Base-by-base conservation (phyloP, 2,113 vertebrate species). In the Antechinus flavipes region DNA sequence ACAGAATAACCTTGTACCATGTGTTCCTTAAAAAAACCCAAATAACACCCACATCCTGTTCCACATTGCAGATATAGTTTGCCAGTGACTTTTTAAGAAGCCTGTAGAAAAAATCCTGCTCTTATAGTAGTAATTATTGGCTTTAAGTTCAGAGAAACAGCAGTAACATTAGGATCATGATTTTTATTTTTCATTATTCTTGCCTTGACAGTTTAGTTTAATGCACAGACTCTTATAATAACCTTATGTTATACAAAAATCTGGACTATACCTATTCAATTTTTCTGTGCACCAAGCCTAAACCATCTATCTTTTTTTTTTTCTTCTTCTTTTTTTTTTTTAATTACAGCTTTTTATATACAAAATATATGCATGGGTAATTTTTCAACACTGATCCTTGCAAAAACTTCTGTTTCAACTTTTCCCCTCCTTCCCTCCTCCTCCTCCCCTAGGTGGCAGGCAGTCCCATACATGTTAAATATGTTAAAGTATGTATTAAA, bases 81-180 rank as follows among this genome's bases (percentile, higher is more conserved):
- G 52, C 47, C 90, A 91, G 0, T 90, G 92, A 91, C 49, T 54
- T 94, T 61, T 97, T 89, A 94, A 35, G 89, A 91, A 90, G 89
- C 84, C 52, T 47, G 6, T 92, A 30, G 53, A 89, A 25, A 46
- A 49, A 94, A 84, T 96, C 92, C 93, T 91, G 30, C 89, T 90
- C 47, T 90, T 92, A 3, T n/a, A n/a, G 30, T 92, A 96, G 16
- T 90, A 91, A 84, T 53, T 95, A 35, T 95, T 94, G 46, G 46
- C 90, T 95, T 94, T 68, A 0, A 22, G 91, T 89, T 89, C 91
- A 56, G 55, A 92, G 91, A 91, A 91, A 92, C 7, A 61, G 0
- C 53, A 53, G 90, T 96, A 89, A 49, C 56, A 47, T 93, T 25
- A 91, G 54, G 16, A 92, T 0, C 52, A 54, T 12, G 8, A 27